Evolutionary conservation across 2,113 vertebrate species (phyloP).

Genomic region (Circaetus cinerascens): DNA sequence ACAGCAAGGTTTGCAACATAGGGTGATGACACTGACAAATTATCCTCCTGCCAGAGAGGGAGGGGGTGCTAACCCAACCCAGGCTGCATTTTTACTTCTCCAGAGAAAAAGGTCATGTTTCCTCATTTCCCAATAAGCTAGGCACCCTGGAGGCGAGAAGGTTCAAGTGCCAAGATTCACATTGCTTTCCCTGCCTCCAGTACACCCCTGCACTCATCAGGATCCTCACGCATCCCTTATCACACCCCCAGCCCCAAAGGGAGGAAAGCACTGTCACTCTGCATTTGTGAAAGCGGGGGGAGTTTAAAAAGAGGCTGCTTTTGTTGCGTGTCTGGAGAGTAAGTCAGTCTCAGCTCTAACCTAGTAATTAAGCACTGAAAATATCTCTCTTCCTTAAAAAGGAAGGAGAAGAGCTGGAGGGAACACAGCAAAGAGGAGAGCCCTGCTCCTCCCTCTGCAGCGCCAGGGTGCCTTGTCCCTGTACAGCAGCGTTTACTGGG

Average conservation of each 20-base stretch:
- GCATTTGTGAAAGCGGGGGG: rapidly evolving
- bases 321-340: neutral
- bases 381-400: constrained; percentile 23
- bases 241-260: neutral
- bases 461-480: neutral
- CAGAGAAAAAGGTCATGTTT: neutral
- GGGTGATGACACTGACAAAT: rapidly evolving
- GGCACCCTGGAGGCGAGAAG: neutral
- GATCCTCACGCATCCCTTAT: rapidly evolving
- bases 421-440: neutral
- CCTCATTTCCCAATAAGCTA: neutral
- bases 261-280: neutral
- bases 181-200: rapidly evolving
- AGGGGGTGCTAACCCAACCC: neutral
- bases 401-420: neutral
- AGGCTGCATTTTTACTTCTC: neutral
- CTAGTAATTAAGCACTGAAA: constrained; percentile 23
- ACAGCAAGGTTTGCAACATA: neutral
- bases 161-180: no score
- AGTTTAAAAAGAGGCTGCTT: neutral
- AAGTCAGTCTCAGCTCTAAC: neutral
- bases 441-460: neutral
- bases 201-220: rapidly evolving
- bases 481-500: neutral
- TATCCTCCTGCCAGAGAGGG: neutral